Conservation (phyloP, 1,140 invertebrate genomes). For the Bombus polaris region DNA sequence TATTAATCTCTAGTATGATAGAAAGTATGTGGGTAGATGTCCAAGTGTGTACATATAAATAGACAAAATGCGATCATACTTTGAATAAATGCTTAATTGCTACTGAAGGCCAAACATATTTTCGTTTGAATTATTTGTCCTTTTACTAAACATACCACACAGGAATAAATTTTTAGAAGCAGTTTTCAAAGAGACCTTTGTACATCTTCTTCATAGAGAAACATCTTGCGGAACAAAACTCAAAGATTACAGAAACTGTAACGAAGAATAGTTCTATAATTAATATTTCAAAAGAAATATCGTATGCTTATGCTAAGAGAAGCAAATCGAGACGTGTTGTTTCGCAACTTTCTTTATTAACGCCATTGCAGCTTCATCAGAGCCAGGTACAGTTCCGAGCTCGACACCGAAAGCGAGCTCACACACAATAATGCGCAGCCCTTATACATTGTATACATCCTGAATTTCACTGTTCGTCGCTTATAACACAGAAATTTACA, state of each 20-base stretch:
- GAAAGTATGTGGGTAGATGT: neutral
- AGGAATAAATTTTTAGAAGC: neutral
- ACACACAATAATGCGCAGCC: constrained; percentile 60
- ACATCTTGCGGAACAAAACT: neutral
- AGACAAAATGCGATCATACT: no score
- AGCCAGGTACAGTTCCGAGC: constrained; percentile 79
- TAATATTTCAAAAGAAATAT: neutral
- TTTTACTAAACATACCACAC: no score
- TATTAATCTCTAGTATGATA: neutral
- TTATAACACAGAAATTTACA: constrained; percentile 57
- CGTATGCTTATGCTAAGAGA: neutral
- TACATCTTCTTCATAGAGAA: neutral
- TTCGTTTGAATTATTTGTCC: no score
- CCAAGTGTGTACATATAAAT: neutral
- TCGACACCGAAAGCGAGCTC: constrained; percentile 76
- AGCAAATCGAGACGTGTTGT: neutral
- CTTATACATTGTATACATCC: constrained; percentile 47
- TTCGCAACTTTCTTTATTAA: constrained; percentile 75
- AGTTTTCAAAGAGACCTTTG: neutral
- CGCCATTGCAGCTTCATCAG: constrained; percentile 71
- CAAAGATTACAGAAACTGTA: no score
- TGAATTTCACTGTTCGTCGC: constrained; percentile 20
- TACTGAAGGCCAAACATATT: neutral
- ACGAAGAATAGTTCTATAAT: neutral
- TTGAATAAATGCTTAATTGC: neutral